Conservation (phyloP, 2,113 vertebrate genomes). For the Dromas ardeola region DNA sequence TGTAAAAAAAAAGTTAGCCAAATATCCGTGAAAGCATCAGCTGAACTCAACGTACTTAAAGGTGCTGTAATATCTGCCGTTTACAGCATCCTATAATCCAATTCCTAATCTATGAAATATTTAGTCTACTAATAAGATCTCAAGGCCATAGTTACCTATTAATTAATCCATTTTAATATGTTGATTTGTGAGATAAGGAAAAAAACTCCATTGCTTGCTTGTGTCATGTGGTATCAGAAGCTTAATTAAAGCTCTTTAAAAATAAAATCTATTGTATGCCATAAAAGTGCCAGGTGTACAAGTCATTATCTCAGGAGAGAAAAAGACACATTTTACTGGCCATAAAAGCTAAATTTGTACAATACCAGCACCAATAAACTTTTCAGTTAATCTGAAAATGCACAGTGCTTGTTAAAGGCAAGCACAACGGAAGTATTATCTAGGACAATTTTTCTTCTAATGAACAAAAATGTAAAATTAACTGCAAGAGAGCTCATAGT, state of each 20-base stretch:
- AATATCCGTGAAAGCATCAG: neutral
- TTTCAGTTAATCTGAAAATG: slow-evolving; percentile 12
- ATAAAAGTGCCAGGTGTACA: slow-evolving; percentile 1
- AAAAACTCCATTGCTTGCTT: neutral
- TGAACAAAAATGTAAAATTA: neutral
- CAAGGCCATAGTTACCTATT: neutral
- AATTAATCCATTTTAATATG: slow-evolving; percentile 5
- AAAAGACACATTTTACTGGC: slow-evolving; percentile 1
- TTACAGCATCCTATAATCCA: neutral
- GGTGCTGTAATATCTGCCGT: neutral
- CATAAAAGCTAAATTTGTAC: slow-evolving; percentile 22
- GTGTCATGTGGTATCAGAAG: neutral
- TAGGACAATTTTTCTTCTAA: neutral
- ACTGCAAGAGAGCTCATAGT: neutral
- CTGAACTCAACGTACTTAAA: neutral
- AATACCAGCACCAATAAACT: slow-evolving; percentile 1
- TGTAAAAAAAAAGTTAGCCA: neutral
- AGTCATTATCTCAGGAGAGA: slow-evolving; percentile 5
- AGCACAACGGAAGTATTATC: neutral
- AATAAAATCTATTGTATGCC: neutral
- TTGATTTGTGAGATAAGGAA: neutral
- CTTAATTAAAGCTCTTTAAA: slow-evolving; percentile 37
- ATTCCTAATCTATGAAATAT: neutral
- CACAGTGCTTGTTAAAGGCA: neutral
- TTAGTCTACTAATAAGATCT: neutral